Base-by-base conservation (phyloP, 2,888 invertebrate species). In the Meloe dianella region DNA sequence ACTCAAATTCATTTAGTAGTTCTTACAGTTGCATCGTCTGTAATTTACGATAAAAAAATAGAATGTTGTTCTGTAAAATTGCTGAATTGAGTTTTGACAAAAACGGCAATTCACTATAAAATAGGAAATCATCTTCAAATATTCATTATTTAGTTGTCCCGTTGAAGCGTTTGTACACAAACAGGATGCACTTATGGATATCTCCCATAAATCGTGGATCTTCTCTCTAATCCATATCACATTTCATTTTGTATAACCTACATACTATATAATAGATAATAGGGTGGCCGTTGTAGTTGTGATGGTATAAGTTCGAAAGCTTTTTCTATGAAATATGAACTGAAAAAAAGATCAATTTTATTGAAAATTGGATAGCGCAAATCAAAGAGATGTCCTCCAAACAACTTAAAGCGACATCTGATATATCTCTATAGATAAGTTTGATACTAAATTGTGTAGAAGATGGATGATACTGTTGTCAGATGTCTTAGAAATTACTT, bases 291-390 rank as follows among this genome's bases (percentile, higher is more conserved):
- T 27, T 27, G 57, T 32, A 41, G 30, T 32, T 10, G 41, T 41
- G 38, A 10, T 9, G 12, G 35, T n/a, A 17, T 14, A n/a, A 14
- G 59, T 32, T 29, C 56, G 24, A 12, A 56, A 27, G 41, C 35
- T 60, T 64, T 54, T 66, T 59, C 54, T 58, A 65, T 71, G 68
- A 74, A 71, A 71, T 73, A 69, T 73, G 72, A 74, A 73, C 71
- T 70, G 68, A 66, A 71, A 74, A n/a, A 73, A 63, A 73, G 70
- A 71, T 70, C 71, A 69, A 71, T 71, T 66, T 58, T 62, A 58
- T 57, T 35, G 22, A 56, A 66, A 66, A 61, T 63, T 58, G 65
- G 66, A 58, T 61, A 57, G 61, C 61, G 64, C 60, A 64, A 66
- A 68, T 58, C 69, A 67, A 54, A 54, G 24, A 54, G 24, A 54